These are phyloP conservation scores for Drosophila melanica DNA, from an alignment of 1,140 invertebrate genomes.

Conservation along the genomic window DNA sequence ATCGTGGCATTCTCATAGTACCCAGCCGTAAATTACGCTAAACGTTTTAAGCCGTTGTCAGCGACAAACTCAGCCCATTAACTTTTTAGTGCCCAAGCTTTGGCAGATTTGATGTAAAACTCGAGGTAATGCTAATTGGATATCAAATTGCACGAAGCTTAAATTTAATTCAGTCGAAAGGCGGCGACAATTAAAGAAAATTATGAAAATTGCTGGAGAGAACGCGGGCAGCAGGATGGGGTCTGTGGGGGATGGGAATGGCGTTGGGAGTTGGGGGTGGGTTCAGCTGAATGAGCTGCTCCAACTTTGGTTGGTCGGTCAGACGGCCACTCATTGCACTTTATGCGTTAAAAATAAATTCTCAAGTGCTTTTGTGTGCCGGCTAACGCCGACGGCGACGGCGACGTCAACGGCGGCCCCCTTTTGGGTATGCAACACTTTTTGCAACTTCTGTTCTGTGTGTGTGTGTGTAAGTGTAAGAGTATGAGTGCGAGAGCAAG, in stretches of 20 bases:
- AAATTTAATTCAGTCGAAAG: slow-evolving; percentile 1
- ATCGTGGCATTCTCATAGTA: too few relatives aligned
- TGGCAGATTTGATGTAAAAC: neutral
- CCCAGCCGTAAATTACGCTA: too few relatives aligned
- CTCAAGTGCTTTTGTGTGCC: slow-evolving; percentile 59
- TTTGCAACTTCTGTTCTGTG: slow-evolving; percentile 20
- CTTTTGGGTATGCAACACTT: slow-evolving; percentile 47
- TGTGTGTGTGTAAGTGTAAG: slow-evolving; percentile 16
- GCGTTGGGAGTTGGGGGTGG: neutral
- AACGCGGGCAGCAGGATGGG: neutral
- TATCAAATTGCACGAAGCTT: neutral
- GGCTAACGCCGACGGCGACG: slow-evolving; percentile 15
- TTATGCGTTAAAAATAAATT: slow-evolving; percentile 56
- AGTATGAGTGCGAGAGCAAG: too few relatives aligned
- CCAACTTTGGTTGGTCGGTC: slow-evolving; percentile 10
- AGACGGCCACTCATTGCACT: slow-evolving; percentile 50
- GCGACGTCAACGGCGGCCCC: neutral
- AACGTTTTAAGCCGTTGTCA: too few relatives aligned
- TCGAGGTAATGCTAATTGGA: neutral
- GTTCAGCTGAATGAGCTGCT: slow-evolving; percentile 13
- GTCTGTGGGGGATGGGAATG: too few relatives aligned
- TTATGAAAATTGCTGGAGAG: slow-evolving; percentile 36
- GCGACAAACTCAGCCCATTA: too few relatives aligned
- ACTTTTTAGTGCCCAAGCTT: too few relatives aligned
- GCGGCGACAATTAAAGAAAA: slow-evolving; percentile 48